Conservation (phyloP, 2,113 vertebrate genomes). For the Phrynosoma platyrhinos region DNA sequence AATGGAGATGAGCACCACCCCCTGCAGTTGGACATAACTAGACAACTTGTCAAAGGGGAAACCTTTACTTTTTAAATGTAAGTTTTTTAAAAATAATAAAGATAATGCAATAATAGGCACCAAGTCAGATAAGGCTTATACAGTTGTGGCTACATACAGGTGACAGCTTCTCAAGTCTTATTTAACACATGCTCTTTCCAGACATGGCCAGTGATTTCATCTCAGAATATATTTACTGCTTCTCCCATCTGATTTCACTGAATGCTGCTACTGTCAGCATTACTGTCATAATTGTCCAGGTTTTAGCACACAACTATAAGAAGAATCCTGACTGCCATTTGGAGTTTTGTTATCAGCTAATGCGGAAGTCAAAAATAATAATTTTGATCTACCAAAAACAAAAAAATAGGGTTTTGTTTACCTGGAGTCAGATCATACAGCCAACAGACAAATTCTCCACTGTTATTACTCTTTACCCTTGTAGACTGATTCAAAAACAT, state of each 20-base stretch:
- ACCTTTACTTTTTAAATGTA: too few species aligned
- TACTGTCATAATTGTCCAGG: background rate
- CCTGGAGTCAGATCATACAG: conserved; percentile 34
- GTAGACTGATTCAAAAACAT: background rate
- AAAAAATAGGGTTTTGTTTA: conserved; percentile 33
- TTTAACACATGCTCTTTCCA: background rate
- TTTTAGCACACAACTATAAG: background rate
- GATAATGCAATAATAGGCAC: too few species aligned
- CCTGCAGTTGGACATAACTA: too few species aligned
- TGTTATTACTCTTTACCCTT: background rate
- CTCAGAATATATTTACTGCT: background rate
- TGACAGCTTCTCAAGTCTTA: background rate
- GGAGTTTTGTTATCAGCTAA: conserved; percentile 1
- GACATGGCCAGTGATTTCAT: background rate
- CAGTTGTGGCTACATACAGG: background rate
- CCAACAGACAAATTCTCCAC: background rate
- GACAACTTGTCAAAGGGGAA: too few species aligned
- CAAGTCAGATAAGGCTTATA: background rate
- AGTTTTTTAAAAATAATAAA: too few species aligned
- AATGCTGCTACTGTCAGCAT: background rate
- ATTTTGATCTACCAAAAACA: background rate
- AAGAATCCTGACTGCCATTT: conserved; percentile 21
- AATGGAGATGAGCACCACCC: too few species aligned
- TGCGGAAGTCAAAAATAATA: conserved; percentile 23
- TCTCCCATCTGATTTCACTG: background rate